These are phyloP conservation scores for Druceiella hillmani DNA, from an alignment of 2,888 invertebrate genomes.

Conservation along the genomic window DNA sequence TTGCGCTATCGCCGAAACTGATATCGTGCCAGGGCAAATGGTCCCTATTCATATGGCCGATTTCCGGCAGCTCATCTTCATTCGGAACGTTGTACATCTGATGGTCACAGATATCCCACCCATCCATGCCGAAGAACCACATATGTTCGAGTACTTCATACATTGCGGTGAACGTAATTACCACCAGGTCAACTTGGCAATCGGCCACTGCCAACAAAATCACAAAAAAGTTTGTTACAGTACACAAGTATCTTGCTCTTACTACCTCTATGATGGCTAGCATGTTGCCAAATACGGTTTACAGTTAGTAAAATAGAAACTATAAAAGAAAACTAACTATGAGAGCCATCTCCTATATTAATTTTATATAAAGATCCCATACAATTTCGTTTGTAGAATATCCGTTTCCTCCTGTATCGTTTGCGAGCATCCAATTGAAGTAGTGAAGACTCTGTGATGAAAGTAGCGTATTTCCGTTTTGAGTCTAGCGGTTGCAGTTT, in stretches of 20 bases:
- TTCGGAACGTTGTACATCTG: slow-evolving; percentile 87
- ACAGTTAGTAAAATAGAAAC: slow-evolving; percentile 71
- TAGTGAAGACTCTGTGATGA: no score
- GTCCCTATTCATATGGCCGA: no score
- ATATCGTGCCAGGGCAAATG: slow-evolving; percentile 80
- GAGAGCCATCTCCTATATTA: slow-evolving; percentile 52
- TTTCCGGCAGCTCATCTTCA: slow-evolving; percentile 71
- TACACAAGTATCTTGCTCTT: slow-evolving; percentile 80
- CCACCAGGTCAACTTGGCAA: slow-evolving; percentile 80
- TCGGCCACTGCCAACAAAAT: slow-evolving; percentile 87
- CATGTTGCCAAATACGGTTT: slow-evolving; percentile 82
- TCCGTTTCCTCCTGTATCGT: slow-evolving; percentile 7
- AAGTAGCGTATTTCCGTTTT: no score
- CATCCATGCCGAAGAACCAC: slow-evolving; percentile 81
- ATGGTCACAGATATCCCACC: slow-evolving; percentile 88
- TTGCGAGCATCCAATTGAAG: slow-evolving; percentile 4
- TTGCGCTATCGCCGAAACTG: slow-evolving; percentile 87
- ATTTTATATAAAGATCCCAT: slow-evolving; percentile 18
- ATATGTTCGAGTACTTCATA: slow-evolving; percentile 71
- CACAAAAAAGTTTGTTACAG: slow-evolving; percentile 87
- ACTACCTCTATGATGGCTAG: slow-evolving; percentile 84
- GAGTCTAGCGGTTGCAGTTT: no score
- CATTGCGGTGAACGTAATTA: slow-evolving; percentile 85
- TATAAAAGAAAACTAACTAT: slow-evolving; percentile 64
- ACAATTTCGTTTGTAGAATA: slow-evolving; percentile 11